These are phyloP conservation scores for Anser cygnoides DNA, from an alignment of 2,113 vertebrate species.

Conservation along the genomic window DNA sequence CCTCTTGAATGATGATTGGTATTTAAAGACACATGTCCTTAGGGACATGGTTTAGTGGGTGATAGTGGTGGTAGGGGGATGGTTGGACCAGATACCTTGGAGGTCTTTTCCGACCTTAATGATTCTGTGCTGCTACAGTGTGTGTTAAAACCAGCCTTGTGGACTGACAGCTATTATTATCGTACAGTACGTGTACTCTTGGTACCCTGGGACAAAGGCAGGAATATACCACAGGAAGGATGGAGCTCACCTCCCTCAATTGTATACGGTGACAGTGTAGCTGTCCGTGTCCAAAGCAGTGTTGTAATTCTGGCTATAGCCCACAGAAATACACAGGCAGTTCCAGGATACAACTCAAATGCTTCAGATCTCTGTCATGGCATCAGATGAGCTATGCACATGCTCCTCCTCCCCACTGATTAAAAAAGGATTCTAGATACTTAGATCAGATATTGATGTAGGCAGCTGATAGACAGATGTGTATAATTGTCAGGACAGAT, in stretches of 20 bases:
- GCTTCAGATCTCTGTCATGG: too few species aligned
- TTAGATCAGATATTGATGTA: neutral
- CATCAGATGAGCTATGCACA: neutral
- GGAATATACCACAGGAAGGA: neutral
- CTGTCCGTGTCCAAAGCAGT: neutral
- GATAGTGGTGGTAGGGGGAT: too few species aligned
- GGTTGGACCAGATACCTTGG: too few species aligned
- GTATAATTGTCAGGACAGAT: neutral
- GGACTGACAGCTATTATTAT: neutral
- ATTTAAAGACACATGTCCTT: neutral
- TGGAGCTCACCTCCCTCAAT: neutral
- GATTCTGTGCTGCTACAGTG: neutral
- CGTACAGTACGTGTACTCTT: neutral
- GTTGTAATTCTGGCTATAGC: neutral
- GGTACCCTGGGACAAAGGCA: neutral
- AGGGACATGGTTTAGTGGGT: too few species aligned
- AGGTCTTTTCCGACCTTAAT: too few species aligned
- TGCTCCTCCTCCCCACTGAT: neutral
- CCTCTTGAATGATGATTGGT: neutral
- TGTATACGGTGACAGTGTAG: too few species aligned
- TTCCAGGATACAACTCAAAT: neutral
- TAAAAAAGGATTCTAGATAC: neutral
- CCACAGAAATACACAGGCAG: neutral
- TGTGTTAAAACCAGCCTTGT: neutral
- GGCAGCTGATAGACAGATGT: neutral